These are phyloP conservation scores for Macrosteles quadrilineatus DNA, from an alignment of 1,140 invertebrate genomes.

Conservation along the genomic window DNA sequence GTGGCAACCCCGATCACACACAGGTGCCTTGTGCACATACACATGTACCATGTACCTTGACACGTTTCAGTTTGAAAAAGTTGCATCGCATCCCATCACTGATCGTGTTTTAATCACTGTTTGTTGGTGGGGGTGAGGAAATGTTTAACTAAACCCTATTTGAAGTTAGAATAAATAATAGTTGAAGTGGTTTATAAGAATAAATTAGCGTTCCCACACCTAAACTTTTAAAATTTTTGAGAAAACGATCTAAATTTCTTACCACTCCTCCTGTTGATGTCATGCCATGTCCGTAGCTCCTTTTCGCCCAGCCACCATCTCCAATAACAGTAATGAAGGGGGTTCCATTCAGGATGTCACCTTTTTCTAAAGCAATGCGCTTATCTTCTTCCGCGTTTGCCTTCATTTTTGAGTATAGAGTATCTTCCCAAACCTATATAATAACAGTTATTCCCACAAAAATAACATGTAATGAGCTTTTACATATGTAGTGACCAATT, in stretches of 20 bases:
- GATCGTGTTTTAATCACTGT: no score
- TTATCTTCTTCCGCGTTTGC: constrained; percentile 8
- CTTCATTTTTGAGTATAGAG: background rate
- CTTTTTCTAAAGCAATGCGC: constrained; percentile 34
- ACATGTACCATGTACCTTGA: no score
- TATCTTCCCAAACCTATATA: constrained; percentile 6
- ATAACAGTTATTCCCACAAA: background rate
- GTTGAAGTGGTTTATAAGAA: background rate
- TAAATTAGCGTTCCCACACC: no score
- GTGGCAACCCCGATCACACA: no score
- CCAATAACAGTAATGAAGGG: constrained; percentile 40
- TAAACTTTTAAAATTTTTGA: no score
- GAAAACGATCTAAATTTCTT: no score
- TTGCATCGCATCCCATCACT: no score
- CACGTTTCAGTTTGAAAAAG: no score
- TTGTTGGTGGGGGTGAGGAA: no score
- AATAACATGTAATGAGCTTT: no score
- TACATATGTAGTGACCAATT: no score
- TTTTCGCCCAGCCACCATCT: constrained; percentile 37
- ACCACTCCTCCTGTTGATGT: constrained; percentile 26
- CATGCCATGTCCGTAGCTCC: constrained; percentile 30
- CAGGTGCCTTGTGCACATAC: no score
- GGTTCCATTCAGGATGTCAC: constrained; percentile 32
- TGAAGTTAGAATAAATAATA: background rate
- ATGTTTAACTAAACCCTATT: background rate